Evolutionary conservation across 2,113 vertebrate species (phyloP).

Genomic region (Dasypus novemcinctus): DNA sequence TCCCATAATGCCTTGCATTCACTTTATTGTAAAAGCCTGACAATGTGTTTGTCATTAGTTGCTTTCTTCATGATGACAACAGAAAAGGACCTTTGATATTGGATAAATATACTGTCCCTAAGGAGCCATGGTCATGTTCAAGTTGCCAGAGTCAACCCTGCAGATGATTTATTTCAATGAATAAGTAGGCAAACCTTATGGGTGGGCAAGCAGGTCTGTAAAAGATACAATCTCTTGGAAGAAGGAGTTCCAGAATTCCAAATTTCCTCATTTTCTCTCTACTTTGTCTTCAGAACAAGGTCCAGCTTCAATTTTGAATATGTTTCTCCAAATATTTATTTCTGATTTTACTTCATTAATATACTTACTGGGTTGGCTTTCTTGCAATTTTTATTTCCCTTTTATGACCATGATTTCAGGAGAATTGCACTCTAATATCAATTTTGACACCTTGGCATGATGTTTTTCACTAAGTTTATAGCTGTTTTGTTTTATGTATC

Average conservation of each 20-base stretch:
- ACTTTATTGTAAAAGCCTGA: neutral
- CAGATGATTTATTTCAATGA: neutral
- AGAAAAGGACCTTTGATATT: neutral
- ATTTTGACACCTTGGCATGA: neutral
- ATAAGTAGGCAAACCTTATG: neutral
- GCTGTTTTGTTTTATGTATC: neutral
- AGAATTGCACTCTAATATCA: neutral
- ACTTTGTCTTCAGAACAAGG: neutral
- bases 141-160: neutral
- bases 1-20: neutral
- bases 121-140: neutral
- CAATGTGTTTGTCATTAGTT: neutral
- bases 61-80: neutral
- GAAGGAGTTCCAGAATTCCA: neutral
- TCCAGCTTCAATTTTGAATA: neutral
- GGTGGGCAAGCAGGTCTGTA: neutral
- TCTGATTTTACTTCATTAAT: neutral
- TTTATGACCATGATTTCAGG: neutral
- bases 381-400: neutral
- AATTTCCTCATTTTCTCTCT: neutral
- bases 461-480: neutral
- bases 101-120: neutral
- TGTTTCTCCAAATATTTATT: neutral
- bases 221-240: neutral
- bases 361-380: neutral